Base-by-base conservation (phyloP, 2,888 invertebrate species). In the Prenolepis imparis region DNA sequence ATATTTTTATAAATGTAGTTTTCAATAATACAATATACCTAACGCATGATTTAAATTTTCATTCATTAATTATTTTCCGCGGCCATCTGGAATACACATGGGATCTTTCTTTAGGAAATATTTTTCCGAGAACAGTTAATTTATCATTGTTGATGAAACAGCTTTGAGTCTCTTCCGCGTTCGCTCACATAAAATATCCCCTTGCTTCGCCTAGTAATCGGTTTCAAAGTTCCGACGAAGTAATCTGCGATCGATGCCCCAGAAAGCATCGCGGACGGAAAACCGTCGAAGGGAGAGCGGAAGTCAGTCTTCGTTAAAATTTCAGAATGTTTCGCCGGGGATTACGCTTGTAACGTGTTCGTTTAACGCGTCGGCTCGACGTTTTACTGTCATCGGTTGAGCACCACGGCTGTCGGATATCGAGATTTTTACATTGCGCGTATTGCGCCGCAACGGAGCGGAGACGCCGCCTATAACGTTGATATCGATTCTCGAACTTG, bases 401-500 rank as follows among this genome's bases (percentile, higher is more conserved):
- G 59, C 63, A 48, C 24, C 15, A n/a, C 73, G 61, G 82, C 75
- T 81, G 84, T 80, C 78, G 70, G 84, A 63, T 59, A 80, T 80
- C 81, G 81, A 86, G 86, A 86, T 87, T 82, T 85, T 88, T 84
- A 64, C 82, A 88, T 81, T 80, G 78, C 78, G 44, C 66, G 85
- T 52, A 82, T 82, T 84, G 73, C 75, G 81, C 48, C 63, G 81
- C 74, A 81, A 64, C 63, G 63, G 75, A 73, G 63, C 61, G 39
- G 74, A 63, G 77, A 82, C 83, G 75, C 63, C 83, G 75, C 63
- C 85, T 80, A 81, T 88, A 88, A 84, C 66, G 68, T 55, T 75
- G 88, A 88, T 88, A 88, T 88, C 85, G 88, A 88, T 88, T 88
- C 80, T 83, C 64, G 68, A 87, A 82, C 85, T 84, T 82, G 66